Evolutionary conservation across 2,888 invertebrate genomes (phyloP).

Genomic region (Ligdia adustata): DNA sequence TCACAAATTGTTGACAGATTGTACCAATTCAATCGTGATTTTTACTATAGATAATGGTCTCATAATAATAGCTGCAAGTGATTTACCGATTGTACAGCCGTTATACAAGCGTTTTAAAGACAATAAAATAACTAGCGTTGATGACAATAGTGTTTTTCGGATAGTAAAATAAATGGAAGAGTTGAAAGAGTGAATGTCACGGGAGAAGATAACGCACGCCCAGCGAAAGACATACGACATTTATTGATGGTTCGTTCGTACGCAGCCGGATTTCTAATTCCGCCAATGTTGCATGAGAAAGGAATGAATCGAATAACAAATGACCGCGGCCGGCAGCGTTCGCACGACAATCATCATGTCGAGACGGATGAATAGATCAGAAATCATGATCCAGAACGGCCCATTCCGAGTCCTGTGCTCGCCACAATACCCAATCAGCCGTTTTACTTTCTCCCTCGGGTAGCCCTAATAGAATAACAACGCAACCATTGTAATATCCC

Average conservation of each 20-base stretch:
- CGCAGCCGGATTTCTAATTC: slow-evolving; percentile 61
- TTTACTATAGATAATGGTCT: slow-evolving; percentile 22
- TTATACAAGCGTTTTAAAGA: slow-evolving; percentile 19
- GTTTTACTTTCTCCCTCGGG: slow-evolving; percentile 74
- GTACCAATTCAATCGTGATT: slow-evolving; percentile 18
- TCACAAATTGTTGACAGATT: slow-evolving; percentile 40
- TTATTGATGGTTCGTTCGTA: slow-evolving; percentile 57
- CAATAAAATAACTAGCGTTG: slow-evolving; percentile 18
- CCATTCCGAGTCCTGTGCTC: slow-evolving; percentile 54
- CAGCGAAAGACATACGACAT: slow-evolving; percentile 35
- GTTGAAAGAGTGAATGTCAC: slow-evolving; percentile 12
- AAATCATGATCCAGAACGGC: slow-evolving; percentile 71
- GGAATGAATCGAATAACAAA: slow-evolving; percentile 68
- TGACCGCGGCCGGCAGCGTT: slow-evolving; percentile 56
- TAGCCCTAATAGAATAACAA: slow-evolving; percentile 74
- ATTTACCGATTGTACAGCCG: slow-evolving; percentile 15
- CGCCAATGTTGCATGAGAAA: slow-evolving; percentile 54
- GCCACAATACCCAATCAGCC: slow-evolving; percentile 74
- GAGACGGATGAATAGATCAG: slow-evolving; percentile 66
- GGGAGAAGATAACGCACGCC: slow-evolving; percentile 16
- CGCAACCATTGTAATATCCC: slow-evolving; percentile 72
- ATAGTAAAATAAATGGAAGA: slow-evolving; percentile 7
- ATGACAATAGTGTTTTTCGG: slow-evolving; percentile 3
- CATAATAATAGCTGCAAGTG: slow-evolving; percentile 17
- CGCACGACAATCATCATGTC: slow-evolving; percentile 74